A percentile compares a stretch with the other conserved stretches of the same genome.
Conservation (phyloP, 2,113 vertebrate species). For the Sceloporus tristichus region DNA sequence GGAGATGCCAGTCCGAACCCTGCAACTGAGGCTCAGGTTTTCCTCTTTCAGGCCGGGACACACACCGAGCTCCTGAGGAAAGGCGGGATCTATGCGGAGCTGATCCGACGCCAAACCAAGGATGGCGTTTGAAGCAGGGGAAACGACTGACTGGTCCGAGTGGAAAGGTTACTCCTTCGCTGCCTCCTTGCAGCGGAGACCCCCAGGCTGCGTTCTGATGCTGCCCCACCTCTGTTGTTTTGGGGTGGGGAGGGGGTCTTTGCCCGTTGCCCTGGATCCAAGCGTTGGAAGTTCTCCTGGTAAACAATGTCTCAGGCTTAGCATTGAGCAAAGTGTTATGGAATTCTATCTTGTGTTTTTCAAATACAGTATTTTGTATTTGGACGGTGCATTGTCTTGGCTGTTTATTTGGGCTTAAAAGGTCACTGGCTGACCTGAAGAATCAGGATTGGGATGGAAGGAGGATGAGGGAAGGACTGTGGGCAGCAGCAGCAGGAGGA, state of each 20-base stretch:
- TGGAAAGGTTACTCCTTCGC: too few species aligned
- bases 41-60: conserved; percentile 84
- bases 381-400: neutral
- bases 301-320: neutral
- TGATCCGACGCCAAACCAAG: conserved; percentile 86
- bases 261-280: neutral
- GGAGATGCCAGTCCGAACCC: accelerated
- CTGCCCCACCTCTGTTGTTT: neutral
- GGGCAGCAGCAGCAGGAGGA: too few species aligned
- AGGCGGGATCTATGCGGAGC: conserved; percentile 89
- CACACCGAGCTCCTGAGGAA: conserved; percentile 86
- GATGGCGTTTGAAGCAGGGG: conserved; percentile 36
- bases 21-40: accelerated
- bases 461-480: too few species aligned
- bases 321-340: too few species aligned
- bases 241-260: neutral
- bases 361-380: conserved; percentile 9
- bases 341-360: neutral
- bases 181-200: neutral
- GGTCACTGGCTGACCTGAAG: neutral
- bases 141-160: too few species aligned
- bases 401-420: neutral
- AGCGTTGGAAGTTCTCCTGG: neutral
- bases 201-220: neutral
- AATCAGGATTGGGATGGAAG: too few species aligned